phyloP scores from a whole-genome alignment of 2,113 vertebrate genomes.

The Cnemophilus loriae region DNA sequence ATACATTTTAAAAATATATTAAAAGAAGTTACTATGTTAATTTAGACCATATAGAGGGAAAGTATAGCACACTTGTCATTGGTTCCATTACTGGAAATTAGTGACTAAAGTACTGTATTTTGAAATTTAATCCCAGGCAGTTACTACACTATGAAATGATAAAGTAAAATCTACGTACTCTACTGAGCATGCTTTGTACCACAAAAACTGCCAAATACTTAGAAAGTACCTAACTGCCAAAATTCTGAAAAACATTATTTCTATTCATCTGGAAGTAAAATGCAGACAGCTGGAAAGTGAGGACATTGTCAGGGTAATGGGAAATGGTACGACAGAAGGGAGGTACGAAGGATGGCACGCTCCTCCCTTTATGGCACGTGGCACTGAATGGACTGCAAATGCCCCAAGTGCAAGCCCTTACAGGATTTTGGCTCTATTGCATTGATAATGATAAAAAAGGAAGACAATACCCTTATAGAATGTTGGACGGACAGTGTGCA shows the following conservation, averaged over 20 bases:
- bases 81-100: constrained; percentile 6
- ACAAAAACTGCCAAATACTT: not conserved
- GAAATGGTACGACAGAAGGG: not conserved
- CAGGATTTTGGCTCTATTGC: not conserved
- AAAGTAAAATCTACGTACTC: not conserved
- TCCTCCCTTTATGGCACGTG: not conserved
- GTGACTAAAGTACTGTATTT: not conserved
- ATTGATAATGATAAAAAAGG: constrained; percentile 48
- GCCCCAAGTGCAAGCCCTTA: not conserved
- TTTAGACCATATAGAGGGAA: not conserved
- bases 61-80: not conserved
- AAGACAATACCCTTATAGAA: constrained; percentile 78
- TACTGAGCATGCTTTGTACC: not conserved
- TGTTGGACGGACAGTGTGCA: constrained; percentile 69
- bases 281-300: not conserved
- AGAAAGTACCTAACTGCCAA: not conserved
- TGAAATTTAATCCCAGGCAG: not conserved
- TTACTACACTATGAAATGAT: not conserved
- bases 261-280: not conserved
- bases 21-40: not conserved
- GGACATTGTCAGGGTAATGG: not conserved
- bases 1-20: not conserved
- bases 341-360: not conserved
- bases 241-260: not conserved
- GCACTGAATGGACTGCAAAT: not conserved